These are phyloP conservation scores for Anguilla pacifica DNA, from an alignment of 2,797 vertebrate genomes.

Conservation along the genomic window DNA sequence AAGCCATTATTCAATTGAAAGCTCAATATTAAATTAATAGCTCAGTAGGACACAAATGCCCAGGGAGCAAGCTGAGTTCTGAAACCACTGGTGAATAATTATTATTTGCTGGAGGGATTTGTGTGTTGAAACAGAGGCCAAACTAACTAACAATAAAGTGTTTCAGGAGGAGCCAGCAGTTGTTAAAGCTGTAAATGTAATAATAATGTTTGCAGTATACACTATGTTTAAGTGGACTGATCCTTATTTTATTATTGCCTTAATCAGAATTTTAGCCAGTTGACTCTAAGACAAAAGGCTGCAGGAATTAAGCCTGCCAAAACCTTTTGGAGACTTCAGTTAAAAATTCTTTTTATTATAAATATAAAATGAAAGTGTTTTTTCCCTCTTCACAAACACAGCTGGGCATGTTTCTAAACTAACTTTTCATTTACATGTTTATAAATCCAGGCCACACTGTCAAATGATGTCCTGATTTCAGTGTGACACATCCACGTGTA, in stretches of 20 bases:
- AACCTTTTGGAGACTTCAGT: neutral
- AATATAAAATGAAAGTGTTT: neutral
- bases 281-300: neutral
- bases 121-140: too few species aligned
- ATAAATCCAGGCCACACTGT: neutral
- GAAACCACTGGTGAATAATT: neutral
- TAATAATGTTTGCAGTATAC: too few species aligned
- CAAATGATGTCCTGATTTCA: neutral
- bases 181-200: too few species aligned
- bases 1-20: constrained; percentile 1
- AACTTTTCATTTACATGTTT: neutral
- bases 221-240: too few species aligned
- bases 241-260: too few species aligned
- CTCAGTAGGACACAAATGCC: neutral
- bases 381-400: neutral
- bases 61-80: neutral
- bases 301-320: neutral
- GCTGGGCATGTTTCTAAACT: too few species aligned
- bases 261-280: too few species aligned
- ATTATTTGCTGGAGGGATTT: too few species aligned
- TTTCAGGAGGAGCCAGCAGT: too few species aligned
- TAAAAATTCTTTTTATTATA: too few species aligned
- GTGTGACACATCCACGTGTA: neutral
- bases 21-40: constrained; percentile 6
- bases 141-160: too few species aligned